These are phyloP conservation scores for Phortica okadai DNA, from an alignment of 2,888 invertebrate genomes.

Conservation along the genomic window DNA sequence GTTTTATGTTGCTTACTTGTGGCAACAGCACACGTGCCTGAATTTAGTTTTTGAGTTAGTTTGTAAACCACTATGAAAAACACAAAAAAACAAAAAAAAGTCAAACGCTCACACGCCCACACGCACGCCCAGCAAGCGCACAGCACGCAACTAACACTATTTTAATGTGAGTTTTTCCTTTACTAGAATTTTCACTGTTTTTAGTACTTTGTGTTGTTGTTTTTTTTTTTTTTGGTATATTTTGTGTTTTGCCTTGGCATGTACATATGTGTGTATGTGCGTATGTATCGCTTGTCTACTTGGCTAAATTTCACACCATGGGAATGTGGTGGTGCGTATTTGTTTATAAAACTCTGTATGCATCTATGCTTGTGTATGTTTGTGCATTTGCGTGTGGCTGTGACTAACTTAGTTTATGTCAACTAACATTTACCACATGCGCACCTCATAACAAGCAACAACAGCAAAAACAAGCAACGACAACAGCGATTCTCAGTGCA, in stretches of 20 bases:
- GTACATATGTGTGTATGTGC: neutral
- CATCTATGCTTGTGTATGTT: neutral
- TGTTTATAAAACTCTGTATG: neutral
- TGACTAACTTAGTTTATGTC: conserved; percentile 12
- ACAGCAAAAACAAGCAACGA: neutral
- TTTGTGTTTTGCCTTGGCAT: neutral
- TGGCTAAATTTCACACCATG: neutral
- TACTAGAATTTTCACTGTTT: neutral
- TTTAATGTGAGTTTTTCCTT: neutral
- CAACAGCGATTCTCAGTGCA: neutral
- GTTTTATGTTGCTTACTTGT: no score
- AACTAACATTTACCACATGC: conserved; percentile 12
- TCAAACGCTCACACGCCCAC: no score
- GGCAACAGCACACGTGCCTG: no score
- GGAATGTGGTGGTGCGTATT: neutral
- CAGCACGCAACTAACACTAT: neutral
- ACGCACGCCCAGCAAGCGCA: neutral
- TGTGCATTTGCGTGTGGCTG: neutral
- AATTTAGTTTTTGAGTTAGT: no score
- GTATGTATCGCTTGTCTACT: neutral
- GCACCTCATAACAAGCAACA: conserved; percentile 4
- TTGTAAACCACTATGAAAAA: no score
- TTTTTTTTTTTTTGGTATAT: neutral
- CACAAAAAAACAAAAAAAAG: no score
- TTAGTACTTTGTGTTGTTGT: neutral